Percentiles rank a stretch among this genome's conserved stretches.
Evolutionary conservation across 2,113 vertebrate species (phyloP).

Genomic region (Oreotragus oreotragus): DNA sequence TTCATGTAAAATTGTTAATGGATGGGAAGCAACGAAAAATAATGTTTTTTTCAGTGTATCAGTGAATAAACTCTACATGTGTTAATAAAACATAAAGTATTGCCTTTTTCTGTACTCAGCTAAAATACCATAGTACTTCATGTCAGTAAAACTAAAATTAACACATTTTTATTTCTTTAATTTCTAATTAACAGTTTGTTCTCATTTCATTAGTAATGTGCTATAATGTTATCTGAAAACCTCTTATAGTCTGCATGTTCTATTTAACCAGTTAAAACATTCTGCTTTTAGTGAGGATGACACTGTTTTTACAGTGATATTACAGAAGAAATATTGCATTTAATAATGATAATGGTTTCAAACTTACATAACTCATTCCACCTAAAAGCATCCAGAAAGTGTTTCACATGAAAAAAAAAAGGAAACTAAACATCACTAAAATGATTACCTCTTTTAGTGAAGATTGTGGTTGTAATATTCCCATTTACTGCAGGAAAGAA

Average conservation of each 20-base stretch:
- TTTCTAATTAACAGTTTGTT: conserved; percentile 58
- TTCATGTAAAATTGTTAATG: background rate
- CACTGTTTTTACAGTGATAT: conserved; percentile 47
- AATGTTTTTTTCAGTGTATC: background rate
- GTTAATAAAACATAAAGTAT: conserved; percentile 23
- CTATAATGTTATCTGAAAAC: background rate
- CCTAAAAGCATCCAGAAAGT: conserved; percentile 6
- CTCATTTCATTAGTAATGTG: conserved; percentile 54
- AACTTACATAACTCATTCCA: background rate
- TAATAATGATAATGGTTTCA: conserved; percentile 59
- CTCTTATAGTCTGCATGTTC: conserved; percentile 26
- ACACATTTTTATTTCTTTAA: conserved; percentile 61
- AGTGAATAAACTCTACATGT: background rate
- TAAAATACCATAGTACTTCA: background rate
- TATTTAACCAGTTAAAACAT: conserved; percentile 45
- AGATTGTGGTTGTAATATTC: conserved; percentile 11
- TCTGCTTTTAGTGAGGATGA: conserved; percentile 48
- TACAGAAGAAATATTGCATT: conserved; percentile 46
- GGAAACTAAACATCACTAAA: background rate
- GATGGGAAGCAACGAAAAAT: background rate
- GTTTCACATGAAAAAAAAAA: background rate
- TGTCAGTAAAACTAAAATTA: conserved; percentile 51
- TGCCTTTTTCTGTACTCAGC: background rate
- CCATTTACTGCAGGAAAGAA: background rate
- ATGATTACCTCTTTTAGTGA: conserved; percentile 24